Base-by-base conservation (phyloP, 2,888 invertebrate genomes). In the Cheilosia urbana region DNA sequence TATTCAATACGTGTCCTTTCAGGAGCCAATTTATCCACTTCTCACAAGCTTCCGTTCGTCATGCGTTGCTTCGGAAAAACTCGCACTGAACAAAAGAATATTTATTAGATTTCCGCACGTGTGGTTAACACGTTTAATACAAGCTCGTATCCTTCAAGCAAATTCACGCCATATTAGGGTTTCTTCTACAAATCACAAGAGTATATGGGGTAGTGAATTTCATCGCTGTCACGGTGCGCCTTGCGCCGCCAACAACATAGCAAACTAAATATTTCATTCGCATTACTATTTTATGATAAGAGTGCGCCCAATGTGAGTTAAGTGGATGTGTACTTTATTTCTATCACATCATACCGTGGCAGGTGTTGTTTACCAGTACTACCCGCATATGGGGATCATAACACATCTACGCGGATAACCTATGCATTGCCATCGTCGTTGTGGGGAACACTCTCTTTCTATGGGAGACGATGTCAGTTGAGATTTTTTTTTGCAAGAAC, bases 261-360 rank as follows among this genome's bases (percentile, higher is more conserved):
- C 55, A 42, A 40, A 65, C 60, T 80, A 53, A 73, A 80, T 80
- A 66, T 62, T 85, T 77, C 68, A 76, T 77, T 85, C 81, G 42
- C 81, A 81, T 85, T 85, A 81, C 71, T 60, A 62, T 85, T 85
- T 85, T 76, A 85, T 85, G 81, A 72, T 80, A 68, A 77, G 72
- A 81, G 55, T 77, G 62, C 66, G 51, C 66, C 81, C 77, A 81
- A 77, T 76, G 80, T 77, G 80, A 85, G 80, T 76, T 80, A 85
- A 85, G 84, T 85, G 76, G 84, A 85, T 77, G 66, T 80, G 72
- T 85, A 72, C 62, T 77, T 81, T 72, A 85, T 85, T 85, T 76
- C 76, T 77, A 77, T 85, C 80, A 19, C 47, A 81, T 81, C 76
- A 85, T 76, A 71, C 71, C 49, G 45, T 76, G 71, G 40, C 84